Evolutionary conservation across 2,888 invertebrate species (phyloP).

Genomic region (Theretra japonica): DNA sequence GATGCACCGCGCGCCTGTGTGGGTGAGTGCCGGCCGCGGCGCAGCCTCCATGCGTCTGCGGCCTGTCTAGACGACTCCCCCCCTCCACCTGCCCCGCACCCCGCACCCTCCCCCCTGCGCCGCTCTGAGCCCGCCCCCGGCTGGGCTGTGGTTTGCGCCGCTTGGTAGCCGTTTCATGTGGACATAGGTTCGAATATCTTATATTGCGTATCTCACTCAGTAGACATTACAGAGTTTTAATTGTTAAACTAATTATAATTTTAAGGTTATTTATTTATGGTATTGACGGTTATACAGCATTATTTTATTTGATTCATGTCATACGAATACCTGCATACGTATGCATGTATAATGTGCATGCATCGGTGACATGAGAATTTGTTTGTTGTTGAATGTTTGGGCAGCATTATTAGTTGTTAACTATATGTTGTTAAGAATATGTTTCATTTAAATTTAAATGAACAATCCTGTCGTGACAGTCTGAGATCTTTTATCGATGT

Average conservation of each 20-base stretch:
- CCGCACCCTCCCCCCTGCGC: slow-evolving; percentile 39
- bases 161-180: slow-evolving; percentile 53
- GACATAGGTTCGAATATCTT: slow-evolving; percentile 44
- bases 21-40: slow-evolving; percentile 64
- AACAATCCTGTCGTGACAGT: neutral
- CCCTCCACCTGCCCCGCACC: slow-evolving; percentile 47
- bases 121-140: slow-evolving; percentile 38
- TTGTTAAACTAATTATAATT: no score
- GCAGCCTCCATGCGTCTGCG: slow-evolving; percentile 83
- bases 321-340: no score
- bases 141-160: slow-evolving; percentile 45
- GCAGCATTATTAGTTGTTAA: no score
- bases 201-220: neutral
- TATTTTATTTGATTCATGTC: no score
- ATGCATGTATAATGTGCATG: no score
- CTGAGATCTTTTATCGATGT: no score
- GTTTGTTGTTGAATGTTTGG: no score
- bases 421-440: no score
- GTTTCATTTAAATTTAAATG: neutral
- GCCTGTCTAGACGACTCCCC: slow-evolving; percentile 80
- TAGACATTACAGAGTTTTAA: neutral
- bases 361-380: no score
- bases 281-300: no score
- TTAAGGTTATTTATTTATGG: no score
- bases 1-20: slow-evolving; percentile 66